Evolutionary conservation across 1,140 invertebrate species (phyloP), one percentile per base, ranked within the genome.

Genomic region (Lanistes nyassanus): DNA sequence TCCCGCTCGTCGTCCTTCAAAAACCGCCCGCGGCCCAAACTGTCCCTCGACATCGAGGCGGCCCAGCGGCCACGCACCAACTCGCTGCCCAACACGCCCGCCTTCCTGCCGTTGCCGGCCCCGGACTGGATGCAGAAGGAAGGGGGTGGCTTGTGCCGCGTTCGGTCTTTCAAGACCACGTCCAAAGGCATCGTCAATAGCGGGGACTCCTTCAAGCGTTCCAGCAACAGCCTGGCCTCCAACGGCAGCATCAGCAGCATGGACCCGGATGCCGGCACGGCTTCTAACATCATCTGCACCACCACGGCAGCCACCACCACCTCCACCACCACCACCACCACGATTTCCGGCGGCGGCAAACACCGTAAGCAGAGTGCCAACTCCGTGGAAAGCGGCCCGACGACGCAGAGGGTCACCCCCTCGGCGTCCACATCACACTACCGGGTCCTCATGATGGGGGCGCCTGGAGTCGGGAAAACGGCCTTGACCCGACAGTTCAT

Each of bases 141-240:
- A 0, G 55, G 23, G 5, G 36, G 36, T n/a, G 60, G 60, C 9
- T 11, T 73, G 55, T 73, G 70, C 29, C 42, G 77, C 7, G 77
- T 78, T 19, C 91, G 96, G 80, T 95, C 94, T 72, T 97, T 97
- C 90, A 95, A 94, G 88, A 93, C 95, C 82, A 96, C 95, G 66
- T 92, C 94, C 73, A 97, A 97, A 92, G 95, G 95, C 5, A 93
- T 97, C 76, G 94, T 97, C 36, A 97, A 97, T 91, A 94, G 94
- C 76, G 95, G 95, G 0, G 95, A 97, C 90, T 94, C 96, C 78
- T 95, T 96, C 88, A 90, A 92, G 74, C 88, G 91, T 39, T 85
- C 84, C 71, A 86, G 86, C 31, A 86, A 87, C 2, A 95, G 94
- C 77, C 93, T 96, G 71, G 51, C 91, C 93, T 78, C 92, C 93